phyloP scores from a whole-genome alignment of 2,797 vertebrate genomes.

The Notoglanidium macrostoma region DNA sequence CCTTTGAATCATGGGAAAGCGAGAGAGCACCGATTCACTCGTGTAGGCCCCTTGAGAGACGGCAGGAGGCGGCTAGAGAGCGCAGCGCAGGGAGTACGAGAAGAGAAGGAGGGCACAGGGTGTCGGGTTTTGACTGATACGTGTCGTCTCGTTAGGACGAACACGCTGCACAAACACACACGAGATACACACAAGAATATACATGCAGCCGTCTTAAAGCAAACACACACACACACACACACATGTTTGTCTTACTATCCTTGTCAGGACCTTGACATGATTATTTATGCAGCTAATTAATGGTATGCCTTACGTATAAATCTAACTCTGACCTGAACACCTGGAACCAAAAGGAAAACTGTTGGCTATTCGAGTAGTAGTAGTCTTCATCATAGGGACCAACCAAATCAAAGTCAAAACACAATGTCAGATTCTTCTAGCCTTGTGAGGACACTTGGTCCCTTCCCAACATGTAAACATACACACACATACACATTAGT shows the following conservation, averaged over 20 bases:
- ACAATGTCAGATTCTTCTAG: background rate
- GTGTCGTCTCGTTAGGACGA: constrained; percentile 67
- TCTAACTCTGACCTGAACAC: background rate
- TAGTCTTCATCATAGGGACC: background rate
- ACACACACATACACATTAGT: too few species aligned
- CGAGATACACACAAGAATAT: background rate
- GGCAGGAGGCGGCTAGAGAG: constrained; percentile 47
- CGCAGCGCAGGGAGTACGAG: constrained; percentile 11
- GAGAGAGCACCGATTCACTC: constrained; percentile 83
- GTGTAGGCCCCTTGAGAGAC: constrained; percentile 73
- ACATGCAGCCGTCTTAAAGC: background rate
- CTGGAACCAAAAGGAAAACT: background rate
- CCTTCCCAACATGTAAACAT: background rate
- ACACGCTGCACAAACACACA: background rate
- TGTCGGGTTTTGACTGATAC: constrained; percentile 76
- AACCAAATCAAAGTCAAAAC: background rate
- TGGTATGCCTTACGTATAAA: too few species aligned
- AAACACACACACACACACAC: background rate
- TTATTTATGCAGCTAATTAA: background rate
- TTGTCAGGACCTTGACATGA: background rate
- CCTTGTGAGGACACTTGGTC: background rate
- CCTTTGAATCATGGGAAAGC: constrained; percentile 85
- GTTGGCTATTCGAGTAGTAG: background rate
- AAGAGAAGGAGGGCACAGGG: constrained; percentile 52
- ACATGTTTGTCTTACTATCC: background rate